Percentiles rank a stretch among this genome's conserved stretches.
phyloP scores from a whole-genome alignment of 2,888 invertebrate genomes.

The Cosmia pyralina region DNA sequence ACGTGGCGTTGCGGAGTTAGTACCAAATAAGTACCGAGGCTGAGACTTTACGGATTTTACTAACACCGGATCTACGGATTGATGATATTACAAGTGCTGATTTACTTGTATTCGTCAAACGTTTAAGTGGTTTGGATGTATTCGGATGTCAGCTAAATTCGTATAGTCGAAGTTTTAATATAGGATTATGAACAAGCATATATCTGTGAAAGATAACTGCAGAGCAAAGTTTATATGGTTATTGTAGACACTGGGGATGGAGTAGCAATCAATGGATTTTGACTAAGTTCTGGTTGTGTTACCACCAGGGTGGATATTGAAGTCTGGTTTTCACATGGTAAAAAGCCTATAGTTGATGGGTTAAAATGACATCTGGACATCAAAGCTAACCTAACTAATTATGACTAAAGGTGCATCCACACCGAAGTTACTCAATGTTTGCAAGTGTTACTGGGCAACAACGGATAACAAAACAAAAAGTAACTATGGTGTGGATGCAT shows the following conservation, averaged over 20 bases:
- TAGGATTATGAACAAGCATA: slow-evolving; percentile 25
- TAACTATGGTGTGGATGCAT: no score
- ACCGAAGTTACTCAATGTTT: no score
- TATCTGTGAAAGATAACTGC: slow-evolving; percentile 9
- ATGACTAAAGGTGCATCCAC: no score
- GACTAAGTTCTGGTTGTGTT: background rate
- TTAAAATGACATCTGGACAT: background rate
- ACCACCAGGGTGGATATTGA: background rate
- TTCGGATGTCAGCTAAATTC: slow-evolving; percentile 18
- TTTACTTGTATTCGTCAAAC: background rate
- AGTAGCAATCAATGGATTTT: background rate
- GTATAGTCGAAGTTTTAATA: slow-evolving; percentile 23
- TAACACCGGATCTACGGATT: background rate
- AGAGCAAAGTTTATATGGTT: slow-evolving; percentile 17
- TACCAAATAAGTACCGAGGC: slow-evolving; percentile 62
- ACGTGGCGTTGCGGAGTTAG: slow-evolving; percentile 54
- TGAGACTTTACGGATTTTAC: slow-evolving; percentile 37
- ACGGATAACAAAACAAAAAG: no score
- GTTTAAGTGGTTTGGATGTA: background rate
- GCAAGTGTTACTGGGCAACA: no score
- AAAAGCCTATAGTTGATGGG: no score
- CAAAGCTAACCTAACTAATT: no score
- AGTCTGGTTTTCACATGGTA: background rate
- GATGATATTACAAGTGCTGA: slow-evolving; percentile 3
- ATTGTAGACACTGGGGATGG: no score